A percentile compares a stretch with the other conserved stretches of the same genome.
These are phyloP conservation scores for Rhagoletis pomonella DNA, from an alignment of 1,140 invertebrate genomes.

Conservation along the genomic window DNA sequence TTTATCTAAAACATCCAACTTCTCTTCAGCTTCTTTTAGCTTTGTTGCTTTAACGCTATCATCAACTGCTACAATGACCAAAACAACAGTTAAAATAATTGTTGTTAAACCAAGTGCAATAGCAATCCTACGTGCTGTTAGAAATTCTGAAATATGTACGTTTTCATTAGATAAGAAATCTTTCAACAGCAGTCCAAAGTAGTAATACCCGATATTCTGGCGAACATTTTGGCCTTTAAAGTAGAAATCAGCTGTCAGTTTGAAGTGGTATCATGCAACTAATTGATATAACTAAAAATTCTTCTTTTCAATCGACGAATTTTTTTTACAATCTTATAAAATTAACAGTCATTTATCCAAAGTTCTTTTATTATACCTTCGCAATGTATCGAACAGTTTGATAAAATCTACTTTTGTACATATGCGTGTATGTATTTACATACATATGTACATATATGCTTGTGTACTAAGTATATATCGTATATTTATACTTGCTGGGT, in stretches of 20 bases:
- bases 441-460: not conserved
- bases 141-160: constrained; percentile 26
- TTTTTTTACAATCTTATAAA: not conserved
- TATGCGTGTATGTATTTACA: not conserved
- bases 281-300: not conserved
- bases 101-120: constrained; percentile 67
- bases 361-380: not conserved
- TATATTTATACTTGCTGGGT: not conserved
- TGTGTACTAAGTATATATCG: not conserved
- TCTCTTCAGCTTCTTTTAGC: constrained; percentile 62
- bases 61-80: constrained; percentile 65
- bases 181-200: not conserved
- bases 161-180: not conserved
- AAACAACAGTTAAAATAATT: constrained; percentile 62
- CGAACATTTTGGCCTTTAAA: not conserved
- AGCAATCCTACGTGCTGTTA: constrained; percentile 61
- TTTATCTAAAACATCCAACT: constrained; percentile 67
- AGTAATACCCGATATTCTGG: not conserved
- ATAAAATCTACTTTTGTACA: not conserved
- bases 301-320: not conserved
- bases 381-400: not conserved
- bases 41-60: constrained; percentile 62
- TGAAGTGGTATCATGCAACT: not conserved
- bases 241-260: not conserved
- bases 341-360: not conserved